Percentiles rank a stretch among this genome's conserved stretches.
Evolutionary conservation across 2,113 vertebrate genomes (phyloP).

Genomic region (Lynx canadensis): DNA sequence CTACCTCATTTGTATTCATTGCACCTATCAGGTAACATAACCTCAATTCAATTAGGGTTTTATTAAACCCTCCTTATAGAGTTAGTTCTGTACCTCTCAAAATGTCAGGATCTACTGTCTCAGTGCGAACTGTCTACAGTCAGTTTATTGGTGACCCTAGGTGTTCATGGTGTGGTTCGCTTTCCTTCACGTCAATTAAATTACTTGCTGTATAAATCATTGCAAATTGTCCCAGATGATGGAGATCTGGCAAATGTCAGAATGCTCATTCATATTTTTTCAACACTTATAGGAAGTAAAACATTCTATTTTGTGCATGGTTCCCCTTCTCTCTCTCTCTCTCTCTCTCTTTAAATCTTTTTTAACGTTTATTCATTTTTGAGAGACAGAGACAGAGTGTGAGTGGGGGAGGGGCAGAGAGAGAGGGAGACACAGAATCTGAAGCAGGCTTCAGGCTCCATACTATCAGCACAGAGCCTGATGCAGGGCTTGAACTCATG

Average conservation of each 20-base stretch:
- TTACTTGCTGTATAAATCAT: conserved; percentile 75
- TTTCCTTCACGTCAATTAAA: conserved; percentile 79
- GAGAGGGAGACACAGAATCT: too few species aligned
- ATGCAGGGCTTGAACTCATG: too few species aligned
- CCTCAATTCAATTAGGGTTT: conserved; percentile 58
- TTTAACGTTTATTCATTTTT: too few species aligned
- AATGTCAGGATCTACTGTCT: conserved; percentile 45
- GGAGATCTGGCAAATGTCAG: conserved; percentile 65
- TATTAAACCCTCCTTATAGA: conserved; percentile 19
- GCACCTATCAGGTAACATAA: conserved; percentile 18
- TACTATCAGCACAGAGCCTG: too few species aligned
- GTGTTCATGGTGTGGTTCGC: conserved; percentile 68
- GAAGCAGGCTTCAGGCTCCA: too few species aligned
- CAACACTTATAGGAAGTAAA: background rate
- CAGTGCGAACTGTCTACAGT: conserved; percentile 9
- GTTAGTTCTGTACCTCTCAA: conserved; percentile 56
- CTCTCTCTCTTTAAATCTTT: too few species aligned
- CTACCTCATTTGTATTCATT: conserved; percentile 54
- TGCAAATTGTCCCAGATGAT: conserved; percentile 72
- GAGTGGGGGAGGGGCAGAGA: too few species aligned
- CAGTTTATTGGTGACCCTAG: conserved; percentile 68
- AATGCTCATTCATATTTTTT: conserved; percentile 61
- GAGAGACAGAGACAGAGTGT: too few species aligned
- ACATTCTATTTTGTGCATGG: background rate
- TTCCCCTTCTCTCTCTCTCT: background rate